Evolutionary conservation across 2,888 invertebrate genomes (phyloP).

Genomic region (Drosophila nigricruria): DNA sequence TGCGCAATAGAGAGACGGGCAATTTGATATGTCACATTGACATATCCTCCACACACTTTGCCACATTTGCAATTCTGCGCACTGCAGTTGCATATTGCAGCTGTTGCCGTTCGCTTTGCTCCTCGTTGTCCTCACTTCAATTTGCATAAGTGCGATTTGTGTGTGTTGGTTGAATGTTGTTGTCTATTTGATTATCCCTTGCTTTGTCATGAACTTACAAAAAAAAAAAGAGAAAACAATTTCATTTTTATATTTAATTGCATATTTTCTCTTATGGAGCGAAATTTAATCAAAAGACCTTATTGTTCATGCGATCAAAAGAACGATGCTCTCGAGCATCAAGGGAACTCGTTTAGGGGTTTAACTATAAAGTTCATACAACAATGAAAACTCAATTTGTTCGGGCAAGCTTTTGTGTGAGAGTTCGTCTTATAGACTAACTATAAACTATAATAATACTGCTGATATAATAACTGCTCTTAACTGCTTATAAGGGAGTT

Average conservation of each 20-base stretch:
- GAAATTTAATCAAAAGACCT: slow-evolving; percentile 1
- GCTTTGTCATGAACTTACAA: background rate
- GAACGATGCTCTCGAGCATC: background rate
- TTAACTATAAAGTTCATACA: background rate
- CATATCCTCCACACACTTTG: slow-evolving; percentile 13
- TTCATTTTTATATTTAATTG: background rate
- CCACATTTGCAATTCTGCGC: slow-evolving; percentile 22
- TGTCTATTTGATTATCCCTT: background rate
- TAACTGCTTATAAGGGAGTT: background rate
- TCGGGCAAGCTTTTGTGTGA: background rate
- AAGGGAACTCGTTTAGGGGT: background rate
- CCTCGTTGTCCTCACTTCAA: slow-evolving; percentile 32
- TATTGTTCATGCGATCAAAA: background rate
- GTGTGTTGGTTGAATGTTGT: background rate
- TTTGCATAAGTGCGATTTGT: slow-evolving; percentile 47
- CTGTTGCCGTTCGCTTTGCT: slow-evolving; percentile 15
- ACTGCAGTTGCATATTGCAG: slow-evolving; percentile 29
- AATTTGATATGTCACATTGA: slow-evolving; percentile 5
- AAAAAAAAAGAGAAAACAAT: background rate
- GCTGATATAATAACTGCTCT: background rate
- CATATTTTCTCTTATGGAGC: background rate
- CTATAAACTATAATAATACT: background rate
- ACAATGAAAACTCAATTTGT: background rate
- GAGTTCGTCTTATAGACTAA: background rate
- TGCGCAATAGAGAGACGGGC: too few relatives aligned